Evolutionary conservation across 2,888 invertebrate genomes (phyloP), one percentile per base, ranked within the genome.

Genomic region (Xanthia togata): DNA sequence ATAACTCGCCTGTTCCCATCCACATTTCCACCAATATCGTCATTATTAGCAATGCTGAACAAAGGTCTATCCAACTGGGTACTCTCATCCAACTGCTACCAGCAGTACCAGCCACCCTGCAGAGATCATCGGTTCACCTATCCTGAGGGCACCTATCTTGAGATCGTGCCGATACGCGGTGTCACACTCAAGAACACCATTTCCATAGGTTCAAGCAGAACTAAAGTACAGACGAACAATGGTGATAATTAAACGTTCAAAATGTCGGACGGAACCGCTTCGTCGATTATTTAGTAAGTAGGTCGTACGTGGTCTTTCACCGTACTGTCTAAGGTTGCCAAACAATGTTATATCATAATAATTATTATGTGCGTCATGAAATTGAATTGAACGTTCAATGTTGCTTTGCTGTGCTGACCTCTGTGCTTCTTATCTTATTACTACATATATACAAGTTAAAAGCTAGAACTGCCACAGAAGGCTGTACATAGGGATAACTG

Each of bases 221-320:
- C n/a, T n/a, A 47, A 1, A 55, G 23, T 65, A 69, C 20, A 23
- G 41, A 63, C 71, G 23, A 78, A 79, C 81, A 83, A 78, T 79
- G 47, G 67, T 62, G 65, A 75, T 82, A 74, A 83, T 83, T 79
- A 85, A 76, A 87, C 85, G 71, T 76, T 73, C 64, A 78, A 78
- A 76, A 78, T 65, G 76, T 70, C 72, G 26, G 62, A 63, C 72
- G 72, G 57, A 70, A 80, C 79, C 60, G 77, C 80, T 79, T 70
- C 81, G 65, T 70, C 67, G 76, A 87, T 87, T 88, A 73, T 84
- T 89, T 86, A 79, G 80, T 88, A 84, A 79, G 80, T 88, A 84
- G 88, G 88, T 86, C 90, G 84, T 83, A 85, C 90, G 88, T 90
- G 90, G 72, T 89, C 80, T 88, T 87, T 89, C 84, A 84, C 82